Percentiles rank a stretch among this genome's conserved stretches.
These are phyloP conservation scores for Synergus japonicus DNA, from an alignment of 2,888 invertebrate genomes.

Conservation along the genomic window DNA sequence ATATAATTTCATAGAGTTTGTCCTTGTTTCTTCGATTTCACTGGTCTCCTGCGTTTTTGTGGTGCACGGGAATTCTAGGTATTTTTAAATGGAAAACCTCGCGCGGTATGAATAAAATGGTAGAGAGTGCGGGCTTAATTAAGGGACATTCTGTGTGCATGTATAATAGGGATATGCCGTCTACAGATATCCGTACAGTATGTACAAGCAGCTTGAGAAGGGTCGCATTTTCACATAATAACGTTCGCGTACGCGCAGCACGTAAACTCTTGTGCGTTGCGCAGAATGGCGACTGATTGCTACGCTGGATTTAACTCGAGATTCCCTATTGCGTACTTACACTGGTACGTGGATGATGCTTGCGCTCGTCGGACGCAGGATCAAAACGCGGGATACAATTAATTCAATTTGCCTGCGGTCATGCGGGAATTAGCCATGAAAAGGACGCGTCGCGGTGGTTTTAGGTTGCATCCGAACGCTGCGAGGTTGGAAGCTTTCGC, in stretches of 20 bases:
- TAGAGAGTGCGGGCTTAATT: conserved; percentile 32
- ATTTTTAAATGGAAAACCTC: conserved; percentile 30
- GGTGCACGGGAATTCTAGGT: background rate
- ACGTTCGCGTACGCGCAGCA: conserved; percentile 64
- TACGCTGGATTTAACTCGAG: conserved; percentile 63
- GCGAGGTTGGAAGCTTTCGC: background rate
- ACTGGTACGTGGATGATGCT: conserved; percentile 42
- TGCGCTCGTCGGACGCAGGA: conserved; percentile 14
- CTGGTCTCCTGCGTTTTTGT: background rate
- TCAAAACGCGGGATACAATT: conserved; percentile 57
- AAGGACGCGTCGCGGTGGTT: conserved; percentile 61
- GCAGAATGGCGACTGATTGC: conserved; percentile 70
- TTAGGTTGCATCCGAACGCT: conserved; percentile 43
- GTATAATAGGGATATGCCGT: conserved; percentile 25
- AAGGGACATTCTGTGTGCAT: conserved; percentile 33
- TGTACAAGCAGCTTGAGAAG: conserved; percentile 33
- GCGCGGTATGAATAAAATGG: conserved; percentile 34
- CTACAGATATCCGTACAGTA: conserved; percentile 37
- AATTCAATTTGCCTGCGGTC: conserved; percentile 59
- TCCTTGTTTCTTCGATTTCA: conserved; percentile 1
- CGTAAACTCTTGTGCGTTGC: conserved; percentile 58
- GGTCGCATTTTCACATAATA: conserved; percentile 59
- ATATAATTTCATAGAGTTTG: background rate
- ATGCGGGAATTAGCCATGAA: conserved; percentile 60
- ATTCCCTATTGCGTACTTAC: conserved; percentile 55